Base-by-base conservation (phyloP, 2,113 vertebrate species). In the Phoxinus phoxinus region DNA sequence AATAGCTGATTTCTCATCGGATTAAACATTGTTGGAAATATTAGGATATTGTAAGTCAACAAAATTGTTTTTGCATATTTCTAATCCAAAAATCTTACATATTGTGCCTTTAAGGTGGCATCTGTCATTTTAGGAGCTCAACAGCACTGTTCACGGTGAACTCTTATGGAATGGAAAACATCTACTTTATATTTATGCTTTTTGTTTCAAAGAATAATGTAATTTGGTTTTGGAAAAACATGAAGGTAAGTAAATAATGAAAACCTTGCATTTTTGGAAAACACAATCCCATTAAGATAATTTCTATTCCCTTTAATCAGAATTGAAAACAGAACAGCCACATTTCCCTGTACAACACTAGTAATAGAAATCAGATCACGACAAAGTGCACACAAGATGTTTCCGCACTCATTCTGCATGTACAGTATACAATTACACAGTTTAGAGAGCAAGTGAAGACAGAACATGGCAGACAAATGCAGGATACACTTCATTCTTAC, bases 381-480 rank as follows among this genome's bases (percentile, higher is more conserved):
- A 75, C 71, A 84, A 84, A 41, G 58, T 41, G 44, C 61, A 72
- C 85, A 89, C 82, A 86, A 89, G 87, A 77, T 77, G 77, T 84
- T 89, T 89, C 85, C 23, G 35, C 67, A 65, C 27, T 41, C 73
- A n/a, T 9, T 67, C 11, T 30, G 27, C 1, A 32, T 32, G 27
- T 32, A 27, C 1, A 63, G 25, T 27, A 7, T 12, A 75, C 6
- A 51, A 30, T 81, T 9, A 69, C 15, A 71, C 25, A 84, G 48
- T 17, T 30, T 51, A 59, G 23, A 78, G 46, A 11, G 51, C 61
- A 58, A 84, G 17, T 32, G 21, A 86, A 51, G n/a, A 56, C 69
- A 85, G 27, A 56, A 37, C 58, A 32, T 74, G 48, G 30, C 61
- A 27, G 74, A 46, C 59, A 76, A 25, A 75, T 48, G 44, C 30